Conservation (phyloP, 2,797 vertebrate genomes). For the Mustela erminea region DNA sequence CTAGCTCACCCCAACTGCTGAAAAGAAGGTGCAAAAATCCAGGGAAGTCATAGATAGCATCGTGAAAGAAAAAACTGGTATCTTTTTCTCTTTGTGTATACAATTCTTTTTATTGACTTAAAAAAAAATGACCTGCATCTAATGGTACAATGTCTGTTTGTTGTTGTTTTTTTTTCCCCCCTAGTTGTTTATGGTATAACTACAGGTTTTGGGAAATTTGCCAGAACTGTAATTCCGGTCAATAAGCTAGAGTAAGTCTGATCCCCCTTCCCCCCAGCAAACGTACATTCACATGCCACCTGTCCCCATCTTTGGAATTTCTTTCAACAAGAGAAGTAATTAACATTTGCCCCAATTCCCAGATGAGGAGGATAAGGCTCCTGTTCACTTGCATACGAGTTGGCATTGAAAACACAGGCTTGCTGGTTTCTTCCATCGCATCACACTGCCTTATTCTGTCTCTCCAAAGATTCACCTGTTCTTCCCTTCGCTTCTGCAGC, state of each 20-base stretch:
- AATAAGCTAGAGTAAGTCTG: conserved; percentile 94
- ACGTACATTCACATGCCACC: not conserved
- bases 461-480: not conserved
- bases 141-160: not conserved
- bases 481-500: not conserved
- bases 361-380: not conserved
- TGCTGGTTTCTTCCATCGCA: not conserved
- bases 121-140: not conserved
- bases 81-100: conserved; percentile 43
- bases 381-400: not conserved
- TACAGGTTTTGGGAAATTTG: conserved; percentile 99
- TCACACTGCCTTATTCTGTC: not conserved
- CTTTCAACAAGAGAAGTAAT: not conserved
- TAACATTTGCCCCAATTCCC: not conserved
- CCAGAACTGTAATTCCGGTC: conserved; percentile 96
- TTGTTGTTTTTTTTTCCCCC: conserved; percentile 59
- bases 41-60: conserved; percentile 97
- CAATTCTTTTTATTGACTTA: not conserved
- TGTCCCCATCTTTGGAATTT: not conserved
- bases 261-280: not conserved
- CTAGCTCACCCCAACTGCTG: conserved; percentile 93
- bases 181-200: conserved; percentile 99
- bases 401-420: not conserved
- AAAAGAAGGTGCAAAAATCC: conserved; percentile 92
- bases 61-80: conserved; percentile 95